phyloP scores from a whole-genome alignment of 2,797 vertebrate species.

The Anableps anableps region DNA sequence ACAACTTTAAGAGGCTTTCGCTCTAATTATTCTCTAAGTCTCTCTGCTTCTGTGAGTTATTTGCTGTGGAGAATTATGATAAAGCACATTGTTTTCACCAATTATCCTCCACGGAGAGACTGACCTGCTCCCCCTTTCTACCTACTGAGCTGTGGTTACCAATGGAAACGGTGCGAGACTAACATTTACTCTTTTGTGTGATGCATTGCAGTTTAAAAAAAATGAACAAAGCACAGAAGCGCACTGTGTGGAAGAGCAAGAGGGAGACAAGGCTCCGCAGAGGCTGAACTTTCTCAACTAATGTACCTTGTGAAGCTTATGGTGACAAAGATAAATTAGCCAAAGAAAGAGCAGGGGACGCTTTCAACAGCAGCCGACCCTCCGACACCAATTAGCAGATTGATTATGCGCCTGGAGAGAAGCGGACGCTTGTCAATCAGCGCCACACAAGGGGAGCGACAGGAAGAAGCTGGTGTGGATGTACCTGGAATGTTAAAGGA shows the following conservation, averaged over 20 bases:
- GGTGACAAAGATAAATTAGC: conserved; percentile 83
- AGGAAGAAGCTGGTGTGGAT: conserved; percentile 78
- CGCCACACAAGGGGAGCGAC: conserved; percentile 74
- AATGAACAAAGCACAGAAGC: conserved; percentile 69
- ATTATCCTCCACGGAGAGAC: conserved; percentile 59
- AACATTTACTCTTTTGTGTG: conserved; percentile 79
- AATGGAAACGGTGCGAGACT: conserved; percentile 79
- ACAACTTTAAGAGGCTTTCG: conserved; percentile 30
- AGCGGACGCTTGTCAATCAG: conserved; percentile 82
- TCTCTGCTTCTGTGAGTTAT: conserved; percentile 36
- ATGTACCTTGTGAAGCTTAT: conserved; percentile 66
- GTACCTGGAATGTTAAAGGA: conserved; percentile 82
- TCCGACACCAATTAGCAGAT: conserved; percentile 84
- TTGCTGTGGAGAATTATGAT: conserved; percentile 64
- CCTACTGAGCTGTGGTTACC: conserved; percentile 74
- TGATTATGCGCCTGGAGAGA: conserved; percentile 82
- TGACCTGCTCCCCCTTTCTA: conserved; percentile 69
- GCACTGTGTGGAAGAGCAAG: conserved; percentile 42
- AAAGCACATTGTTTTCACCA: conserved; percentile 63
- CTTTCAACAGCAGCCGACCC: conserved; percentile 79
- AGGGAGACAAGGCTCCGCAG: conserved; percentile 53
- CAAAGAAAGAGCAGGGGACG: conserved; percentile 78
- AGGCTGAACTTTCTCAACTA: conserved; percentile 73
- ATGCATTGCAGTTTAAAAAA: conserved; percentile 70
- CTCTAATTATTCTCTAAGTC: conserved; percentile 46